phyloP scores from a whole-genome alignment of 2,888 invertebrate genomes.

The Eupithecia inturbata region DNA sequence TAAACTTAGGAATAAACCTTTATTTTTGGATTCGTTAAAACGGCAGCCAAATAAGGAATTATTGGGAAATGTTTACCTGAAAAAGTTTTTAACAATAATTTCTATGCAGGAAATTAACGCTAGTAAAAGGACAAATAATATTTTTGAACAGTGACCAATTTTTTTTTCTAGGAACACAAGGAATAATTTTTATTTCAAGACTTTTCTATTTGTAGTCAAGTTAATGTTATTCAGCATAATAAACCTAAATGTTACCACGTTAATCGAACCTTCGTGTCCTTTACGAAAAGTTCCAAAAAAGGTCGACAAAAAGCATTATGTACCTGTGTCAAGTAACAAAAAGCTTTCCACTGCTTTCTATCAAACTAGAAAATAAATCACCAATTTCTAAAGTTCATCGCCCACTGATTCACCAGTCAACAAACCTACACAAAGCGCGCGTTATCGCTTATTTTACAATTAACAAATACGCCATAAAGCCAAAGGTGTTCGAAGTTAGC shows the following conservation, averaged over 20 bases:
- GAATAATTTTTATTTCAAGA: too few species aligned
- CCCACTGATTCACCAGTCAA: slow-evolving; percentile 35
- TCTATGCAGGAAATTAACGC: background rate
- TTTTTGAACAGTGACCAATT: background rate
- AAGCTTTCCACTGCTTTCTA: slow-evolving; percentile 1
- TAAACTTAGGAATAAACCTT: background rate
- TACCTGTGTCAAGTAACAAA: background rate
- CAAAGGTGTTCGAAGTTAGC: slow-evolving; percentile 74
- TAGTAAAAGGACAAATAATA: too few species aligned
- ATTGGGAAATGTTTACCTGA: too few species aligned
- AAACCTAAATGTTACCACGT: too few species aligned
- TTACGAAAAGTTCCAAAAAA: too few species aligned
- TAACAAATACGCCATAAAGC: slow-evolving; percentile 50
- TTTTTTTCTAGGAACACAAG: background rate
- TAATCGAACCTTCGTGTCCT: too few species aligned
- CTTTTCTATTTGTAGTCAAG: too few species aligned
- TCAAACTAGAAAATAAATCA: slow-evolving; percentile 6
- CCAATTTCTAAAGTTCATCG: slow-evolving; percentile 27
- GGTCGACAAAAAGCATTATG: too few species aligned
- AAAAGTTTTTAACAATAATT: background rate
- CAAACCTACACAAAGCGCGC: slow-evolving; percentile 38
- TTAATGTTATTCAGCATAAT: too few species aligned
- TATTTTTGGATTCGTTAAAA: background rate
- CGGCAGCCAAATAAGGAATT: too few species aligned
- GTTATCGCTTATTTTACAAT: slow-evolving; percentile 43